These are phyloP conservation scores for Scomber japonicus DNA, from an alignment of 2,113 vertebrate species.

Conservation along the genomic window DNA sequence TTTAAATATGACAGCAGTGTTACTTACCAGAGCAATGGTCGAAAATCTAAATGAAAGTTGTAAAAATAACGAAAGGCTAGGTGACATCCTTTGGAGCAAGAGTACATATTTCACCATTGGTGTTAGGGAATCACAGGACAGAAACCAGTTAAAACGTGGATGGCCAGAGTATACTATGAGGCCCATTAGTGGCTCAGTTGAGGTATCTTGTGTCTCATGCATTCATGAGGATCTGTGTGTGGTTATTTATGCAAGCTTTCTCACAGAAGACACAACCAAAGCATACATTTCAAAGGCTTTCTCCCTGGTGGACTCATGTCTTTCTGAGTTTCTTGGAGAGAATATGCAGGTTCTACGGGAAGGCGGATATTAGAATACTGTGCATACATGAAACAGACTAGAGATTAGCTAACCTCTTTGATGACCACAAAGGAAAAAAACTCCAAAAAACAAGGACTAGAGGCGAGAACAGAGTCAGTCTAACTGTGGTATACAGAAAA, in stretches of 20 bases:
- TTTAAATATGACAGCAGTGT: conserved; percentile 39
- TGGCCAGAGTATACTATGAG: conserved; percentile 51
- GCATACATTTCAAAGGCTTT: conserved; percentile 68
- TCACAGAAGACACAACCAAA: conserved; percentile 67
- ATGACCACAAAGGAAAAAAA: conserved; percentile 55
- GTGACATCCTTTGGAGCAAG: conserved; percentile 53
- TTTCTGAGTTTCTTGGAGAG: conserved; percentile 56
- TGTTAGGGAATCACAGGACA: conserved; percentile 44
- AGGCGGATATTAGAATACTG: conserved; percentile 39
- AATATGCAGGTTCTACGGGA: conserved; percentile 55
- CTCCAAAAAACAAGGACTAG: not conserved
- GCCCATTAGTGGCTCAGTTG: conserved; percentile 49
- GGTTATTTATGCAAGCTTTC: conserved; percentile 67
- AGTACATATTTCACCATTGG: conserved; percentile 45
- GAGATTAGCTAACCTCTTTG: conserved; percentile 64
- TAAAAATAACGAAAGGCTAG: conserved; percentile 55
- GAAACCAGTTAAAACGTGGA: conserved; percentile 49
- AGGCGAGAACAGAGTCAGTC: not conserved
- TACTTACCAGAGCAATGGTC: conserved; percentile 33
- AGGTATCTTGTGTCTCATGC: conserved; percentile 60
- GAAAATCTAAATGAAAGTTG: conserved; percentile 39
- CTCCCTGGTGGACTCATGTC: conserved; percentile 60
- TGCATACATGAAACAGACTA: conserved; percentile 66
- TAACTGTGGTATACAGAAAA: conserved; percentile 3
- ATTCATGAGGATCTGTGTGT: conserved; percentile 56